Evolutionary conservation across 2,888 invertebrate genomes (phyloP).

Genomic region (Plusia festucae): DNA sequence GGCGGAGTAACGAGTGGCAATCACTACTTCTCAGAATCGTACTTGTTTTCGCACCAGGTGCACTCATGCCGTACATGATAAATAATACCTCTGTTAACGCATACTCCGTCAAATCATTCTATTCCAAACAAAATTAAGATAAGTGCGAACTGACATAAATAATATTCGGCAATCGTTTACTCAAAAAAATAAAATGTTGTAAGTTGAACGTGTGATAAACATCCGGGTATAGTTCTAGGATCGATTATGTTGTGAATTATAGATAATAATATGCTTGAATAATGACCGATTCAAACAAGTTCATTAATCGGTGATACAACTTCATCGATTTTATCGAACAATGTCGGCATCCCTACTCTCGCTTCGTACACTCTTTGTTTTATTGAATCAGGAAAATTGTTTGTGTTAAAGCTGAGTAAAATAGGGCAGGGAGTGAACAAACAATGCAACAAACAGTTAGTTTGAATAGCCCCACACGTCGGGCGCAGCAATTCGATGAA

Average conservation of each 20-base stretch:
- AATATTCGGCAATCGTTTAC: constrained; percentile 39
- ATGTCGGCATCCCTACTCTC: neutral
- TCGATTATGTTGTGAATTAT: constrained; percentile 15
- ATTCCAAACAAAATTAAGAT: constrained; percentile 42
- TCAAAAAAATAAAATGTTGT: constrained; percentile 38
- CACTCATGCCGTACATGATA: constrained; percentile 68
- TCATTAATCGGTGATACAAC: constrained; percentile 24
- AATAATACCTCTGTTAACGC: constrained; percentile 53
- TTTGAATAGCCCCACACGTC: constrained; percentile 18
- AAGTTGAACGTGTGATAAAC: constrained; percentile 19
- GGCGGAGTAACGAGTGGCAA: constrained; percentile 69
- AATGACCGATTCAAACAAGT: constrained; percentile 18
- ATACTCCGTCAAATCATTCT: constrained; percentile 52
- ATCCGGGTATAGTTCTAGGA: constrained; percentile 34
- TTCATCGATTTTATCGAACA: constrained; percentile 29
- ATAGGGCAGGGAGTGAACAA: constrained; percentile 27
- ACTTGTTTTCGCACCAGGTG: constrained; percentile 79
- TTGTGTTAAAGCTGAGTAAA: constrained; percentile 15
- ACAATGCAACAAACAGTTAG: constrained; percentile 39
- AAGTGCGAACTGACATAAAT: constrained; percentile 46
- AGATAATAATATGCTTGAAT: constrained; percentile 15
- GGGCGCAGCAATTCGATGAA: constrained; percentile 42
- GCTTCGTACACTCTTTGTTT: neutral
- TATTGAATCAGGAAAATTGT: constrained; percentile 14
- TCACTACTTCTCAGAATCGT: constrained; percentile 78